Percentiles rank a stretch among this genome's conserved stretches.
These are phyloP conservation scores for Ganaspis sp. DNA, from an alignment of 1,140 invertebrate genomes.

Conservation along the genomic window DNA sequence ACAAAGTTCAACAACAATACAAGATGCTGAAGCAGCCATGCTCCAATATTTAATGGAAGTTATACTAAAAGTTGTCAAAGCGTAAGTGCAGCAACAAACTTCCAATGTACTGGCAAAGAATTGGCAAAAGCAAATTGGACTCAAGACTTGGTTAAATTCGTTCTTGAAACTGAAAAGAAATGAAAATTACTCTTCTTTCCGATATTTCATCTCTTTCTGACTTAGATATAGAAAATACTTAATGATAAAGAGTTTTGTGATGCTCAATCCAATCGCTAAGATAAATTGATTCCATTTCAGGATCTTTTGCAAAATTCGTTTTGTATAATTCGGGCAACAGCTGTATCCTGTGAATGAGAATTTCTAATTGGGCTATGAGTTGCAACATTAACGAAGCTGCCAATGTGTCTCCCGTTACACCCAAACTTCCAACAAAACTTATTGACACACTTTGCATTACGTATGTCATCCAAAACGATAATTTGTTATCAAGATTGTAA, in stretches of 20 bases:
- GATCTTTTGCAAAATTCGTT: not conserved
- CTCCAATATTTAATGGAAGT: not conserved
- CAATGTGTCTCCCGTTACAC: not conserved
- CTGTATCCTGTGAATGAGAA: not conserved
- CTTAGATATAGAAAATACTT: not conserved
- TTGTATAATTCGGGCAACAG: not conserved
- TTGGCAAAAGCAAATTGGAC: not conserved
- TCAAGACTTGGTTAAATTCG: not conserved
- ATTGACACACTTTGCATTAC: not conserved
- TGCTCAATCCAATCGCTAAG: not conserved
- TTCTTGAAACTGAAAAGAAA: not conserved
- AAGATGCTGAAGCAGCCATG: no score
- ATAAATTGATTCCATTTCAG: not conserved
- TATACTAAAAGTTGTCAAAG: not conserved
- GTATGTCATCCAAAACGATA: not conserved
- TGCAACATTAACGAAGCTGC: not conserved
- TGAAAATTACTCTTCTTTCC: no score
- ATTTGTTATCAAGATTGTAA: not conserved
- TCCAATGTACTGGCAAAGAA: not conserved
- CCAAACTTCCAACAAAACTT: no score
- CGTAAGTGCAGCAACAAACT: not conserved
- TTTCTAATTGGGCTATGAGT: not conserved
- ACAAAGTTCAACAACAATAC: no score
- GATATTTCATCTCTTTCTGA: no score
- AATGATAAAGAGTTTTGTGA: not conserved